A percentile compares a stretch with the other conserved stretches of the same genome.
These are phyloP conservation scores for Acrocephalus scirpaceus DNA, from an alignment of 2,797 vertebrate genomes.

Conservation along the genomic window DNA sequence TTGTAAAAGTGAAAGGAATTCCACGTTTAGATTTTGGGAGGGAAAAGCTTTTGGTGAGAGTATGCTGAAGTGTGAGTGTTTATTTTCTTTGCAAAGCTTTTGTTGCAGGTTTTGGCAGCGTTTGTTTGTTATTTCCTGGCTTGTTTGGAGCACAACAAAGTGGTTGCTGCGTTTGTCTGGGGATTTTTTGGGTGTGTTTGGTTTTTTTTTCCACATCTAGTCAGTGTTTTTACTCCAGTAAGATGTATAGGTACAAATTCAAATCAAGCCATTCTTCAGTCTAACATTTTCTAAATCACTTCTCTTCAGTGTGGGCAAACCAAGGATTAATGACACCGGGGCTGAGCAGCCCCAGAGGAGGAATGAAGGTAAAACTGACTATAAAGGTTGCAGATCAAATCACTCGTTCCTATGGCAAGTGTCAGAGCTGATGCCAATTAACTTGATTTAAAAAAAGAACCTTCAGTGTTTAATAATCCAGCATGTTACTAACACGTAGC, in stretches of 20 bases:
- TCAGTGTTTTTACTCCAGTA: neutral
- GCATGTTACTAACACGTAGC: neutral
- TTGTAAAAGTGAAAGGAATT: neutral
- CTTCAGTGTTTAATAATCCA: slow-evolving; percentile 35
- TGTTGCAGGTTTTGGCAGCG: neutral
- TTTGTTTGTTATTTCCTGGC: neutral
- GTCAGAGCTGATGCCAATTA: slow-evolving; percentile 35
- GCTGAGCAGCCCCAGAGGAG: slow-evolving; percentile 18
- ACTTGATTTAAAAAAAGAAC: slow-evolving; percentile 12
- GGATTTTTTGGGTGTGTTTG: neutral
- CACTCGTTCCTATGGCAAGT: neutral
- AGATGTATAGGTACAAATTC: neutral
- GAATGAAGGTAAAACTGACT: neutral
- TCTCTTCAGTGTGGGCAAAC: neutral
- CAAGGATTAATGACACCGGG: neutral
- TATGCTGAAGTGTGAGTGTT: neutral
- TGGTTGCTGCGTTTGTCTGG: neutral
- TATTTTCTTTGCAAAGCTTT: neutral
- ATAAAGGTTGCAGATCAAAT: neutral
- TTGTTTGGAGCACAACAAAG: neutral
- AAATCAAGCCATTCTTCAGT: neutral
- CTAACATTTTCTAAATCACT: neutral
- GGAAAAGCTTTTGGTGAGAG: neutral
- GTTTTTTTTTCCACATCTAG: neutral
- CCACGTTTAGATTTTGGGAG: neutral